phyloP scores from a whole-genome alignment of 1,140 invertebrate genomes.

The Rhynchophorus ferrugineus region DNA sequence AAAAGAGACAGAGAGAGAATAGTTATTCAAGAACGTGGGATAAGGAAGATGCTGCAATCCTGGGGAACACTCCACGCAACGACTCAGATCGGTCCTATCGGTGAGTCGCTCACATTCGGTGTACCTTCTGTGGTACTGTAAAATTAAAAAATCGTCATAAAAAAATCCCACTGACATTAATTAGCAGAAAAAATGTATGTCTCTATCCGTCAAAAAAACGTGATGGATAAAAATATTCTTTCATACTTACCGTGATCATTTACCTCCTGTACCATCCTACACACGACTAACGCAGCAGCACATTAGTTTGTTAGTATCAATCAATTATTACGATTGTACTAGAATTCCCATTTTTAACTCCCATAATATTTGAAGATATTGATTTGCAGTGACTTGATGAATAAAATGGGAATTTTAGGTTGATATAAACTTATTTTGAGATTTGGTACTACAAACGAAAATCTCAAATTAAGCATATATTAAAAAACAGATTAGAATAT shows the following conservation, averaged over 20 bases:
- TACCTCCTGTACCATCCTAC: neutral
- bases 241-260: neutral
- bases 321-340: neutral
- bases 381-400: too few species aligned
- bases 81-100: slow-evolving; percentile 23
- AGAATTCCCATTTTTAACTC: too few species aligned
- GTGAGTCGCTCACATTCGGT: slow-evolving; percentile 28
- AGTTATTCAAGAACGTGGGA: slow-evolving; percentile 7
- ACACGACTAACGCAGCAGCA: neutral
- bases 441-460: neutral
- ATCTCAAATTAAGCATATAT: neutral
- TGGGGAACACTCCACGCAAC: slow-evolving; percentile 23
- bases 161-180: slow-evolving; percentile 4
- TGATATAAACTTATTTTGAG: neutral
- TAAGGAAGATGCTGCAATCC: slow-evolving; percentile 4
- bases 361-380: too few species aligned
- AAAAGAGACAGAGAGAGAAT: slow-evolving; percentile 7
- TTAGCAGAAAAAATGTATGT: neutral
- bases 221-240: neutral
- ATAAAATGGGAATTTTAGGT: too few species aligned
- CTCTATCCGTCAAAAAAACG: neutral
- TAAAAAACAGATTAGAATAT: neutral
- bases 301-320: neutral
- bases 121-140: slow-evolving; percentile 30
- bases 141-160: slow-evolving; percentile 31